Percentiles rank a stretch among this genome's conserved stretches.
phyloP scores from a whole-genome alignment of 2,113 vertebrate genomes.

The Anolis sagrei region DNA sequence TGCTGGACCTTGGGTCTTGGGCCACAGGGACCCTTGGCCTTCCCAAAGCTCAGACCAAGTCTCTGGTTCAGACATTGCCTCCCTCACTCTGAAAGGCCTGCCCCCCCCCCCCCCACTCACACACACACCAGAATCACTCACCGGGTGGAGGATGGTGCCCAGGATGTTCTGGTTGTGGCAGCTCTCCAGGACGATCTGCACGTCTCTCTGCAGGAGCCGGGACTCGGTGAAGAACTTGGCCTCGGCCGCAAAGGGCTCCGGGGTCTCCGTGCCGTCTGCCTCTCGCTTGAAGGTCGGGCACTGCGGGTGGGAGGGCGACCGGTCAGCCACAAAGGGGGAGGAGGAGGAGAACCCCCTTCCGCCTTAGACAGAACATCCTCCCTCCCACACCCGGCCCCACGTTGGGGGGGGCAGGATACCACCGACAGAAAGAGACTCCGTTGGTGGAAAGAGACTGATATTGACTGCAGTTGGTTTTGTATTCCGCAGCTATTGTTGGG shows the following conservation, averaged over 20 bases:
- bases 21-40: too few species aligned
- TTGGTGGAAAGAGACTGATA: too few species aligned
- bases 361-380: too few species aligned
- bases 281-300: slow-evolving; percentile 94
- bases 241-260: slow-evolving; percentile 92
- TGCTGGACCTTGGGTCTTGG: too few species aligned
- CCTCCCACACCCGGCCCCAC: background rate
- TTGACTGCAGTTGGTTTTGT: too few species aligned
- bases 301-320: slow-evolving; percentile 60
- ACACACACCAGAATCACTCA: slow-evolving; percentile 56
- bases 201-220: slow-evolving; percentile 92
- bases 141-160: slow-evolving; percentile 96
- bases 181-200: slow-evolving; percentile 97
- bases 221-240: slow-evolving; percentile 98
- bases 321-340: too few species aligned
- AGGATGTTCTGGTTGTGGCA: slow-evolving; percentile 96
- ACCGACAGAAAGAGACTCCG: too few species aligned
- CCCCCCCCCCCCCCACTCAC: too few species aligned
- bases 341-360: background rate
- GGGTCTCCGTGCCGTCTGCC: slow-evolving; percentile 86
- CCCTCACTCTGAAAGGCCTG: accelerated
- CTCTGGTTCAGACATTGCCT: background rate
- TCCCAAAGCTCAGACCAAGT: too few species aligned
- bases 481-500: too few species aligned
- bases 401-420: background rate